Evolutionary conservation across 2,113 vertebrate genomes (phyloP).

Genomic region (Microcebus jonahi): DNA sequence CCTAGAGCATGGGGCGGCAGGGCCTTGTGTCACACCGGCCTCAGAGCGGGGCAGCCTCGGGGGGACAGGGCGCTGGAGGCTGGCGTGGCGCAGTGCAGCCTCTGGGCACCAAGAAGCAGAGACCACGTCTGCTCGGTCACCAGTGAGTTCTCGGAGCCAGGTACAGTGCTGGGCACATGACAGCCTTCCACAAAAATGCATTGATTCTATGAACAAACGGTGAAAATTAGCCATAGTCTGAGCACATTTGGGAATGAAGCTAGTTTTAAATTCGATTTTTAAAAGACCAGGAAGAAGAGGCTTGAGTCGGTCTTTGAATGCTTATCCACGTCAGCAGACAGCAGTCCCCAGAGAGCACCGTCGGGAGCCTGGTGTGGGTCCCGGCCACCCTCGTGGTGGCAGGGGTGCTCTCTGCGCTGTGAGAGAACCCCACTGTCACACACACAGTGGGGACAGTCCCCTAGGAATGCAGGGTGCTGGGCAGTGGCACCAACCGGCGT

Average conservation of each 20-base stretch:
- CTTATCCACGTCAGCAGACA: rapidly evolving
- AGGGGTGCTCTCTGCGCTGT: rapidly evolving
- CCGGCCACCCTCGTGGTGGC: background rate
- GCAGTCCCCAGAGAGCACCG: background rate
- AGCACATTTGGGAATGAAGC: background rate
- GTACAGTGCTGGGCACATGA: rapidly evolving
- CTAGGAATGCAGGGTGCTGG: background rate
- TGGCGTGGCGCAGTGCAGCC: rapidly evolving
- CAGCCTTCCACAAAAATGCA: background rate
- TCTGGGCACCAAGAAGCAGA: background rate
- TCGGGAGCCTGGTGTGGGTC: background rate
- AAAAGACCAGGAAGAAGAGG: background rate
- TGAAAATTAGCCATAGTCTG: background rate
- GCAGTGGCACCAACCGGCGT: background rate
- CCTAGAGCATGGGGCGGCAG: rapidly evolving
- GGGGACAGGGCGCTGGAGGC: background rate
- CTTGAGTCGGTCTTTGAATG: background rate
- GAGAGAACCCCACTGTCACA: background rate
- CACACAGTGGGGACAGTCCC: background rate
- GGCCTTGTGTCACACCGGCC: rapidly evolving
- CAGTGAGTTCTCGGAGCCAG: background rate
- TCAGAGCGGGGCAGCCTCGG: rapidly evolving
- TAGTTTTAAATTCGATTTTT: background rate
- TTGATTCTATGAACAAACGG: too few species aligned
- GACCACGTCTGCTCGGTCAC: background rate